These are phyloP conservation scores for Andricus quercusramuli DNA, from an alignment of 2,888 invertebrate species.

Conservation along the genomic window DNA sequence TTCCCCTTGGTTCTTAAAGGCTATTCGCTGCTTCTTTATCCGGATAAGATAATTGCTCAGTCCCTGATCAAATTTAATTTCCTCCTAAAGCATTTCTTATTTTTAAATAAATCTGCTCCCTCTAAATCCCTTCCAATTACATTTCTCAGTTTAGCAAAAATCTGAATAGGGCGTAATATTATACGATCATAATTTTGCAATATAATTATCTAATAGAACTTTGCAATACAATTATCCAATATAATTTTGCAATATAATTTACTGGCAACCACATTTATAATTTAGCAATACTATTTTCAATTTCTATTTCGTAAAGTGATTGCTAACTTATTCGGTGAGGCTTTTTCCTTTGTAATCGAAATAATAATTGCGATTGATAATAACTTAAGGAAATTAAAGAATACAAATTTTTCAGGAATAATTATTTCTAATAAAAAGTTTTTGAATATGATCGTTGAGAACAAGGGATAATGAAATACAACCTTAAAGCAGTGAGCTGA, in stretches of 20 bases:
- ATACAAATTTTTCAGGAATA: not conserved
- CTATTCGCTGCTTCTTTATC: conserved; percentile 68
- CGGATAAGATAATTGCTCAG: conserved; percentile 68
- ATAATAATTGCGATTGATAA: not conserved
- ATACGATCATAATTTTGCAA: conserved; percentile 47
- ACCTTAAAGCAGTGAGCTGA: conserved; percentile 50
- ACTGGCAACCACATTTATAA: conserved; percentile 16
- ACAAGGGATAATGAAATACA: conserved; percentile 42
- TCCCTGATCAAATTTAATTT: conserved; percentile 70
- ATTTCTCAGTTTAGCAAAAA: conserved; percentile 44
- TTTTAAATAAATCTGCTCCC: conserved; percentile 31
- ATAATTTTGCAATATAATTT: conserved; percentile 14
- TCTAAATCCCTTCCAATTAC: conserved; percentile 26
- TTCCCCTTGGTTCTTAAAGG: conserved; percentile 59
- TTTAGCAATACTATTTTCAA: conserved; percentile 12
- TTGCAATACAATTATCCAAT: conserved; percentile 50
- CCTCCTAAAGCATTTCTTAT: conserved; percentile 42
- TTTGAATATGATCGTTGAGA: conserved; percentile 5
- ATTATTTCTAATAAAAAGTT: not conserved
- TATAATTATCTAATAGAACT: conserved; percentile 42
- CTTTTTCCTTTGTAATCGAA: not conserved
- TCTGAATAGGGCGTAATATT: conserved; percentile 50
- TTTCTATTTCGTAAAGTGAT: not conserved
- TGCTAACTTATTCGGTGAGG: not conserved
- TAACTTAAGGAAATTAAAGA: not conserved